These are phyloP conservation scores for Catharus fuscescens DNA, from an alignment of 2,113 vertebrate genomes.

Conservation along the genomic window DNA sequence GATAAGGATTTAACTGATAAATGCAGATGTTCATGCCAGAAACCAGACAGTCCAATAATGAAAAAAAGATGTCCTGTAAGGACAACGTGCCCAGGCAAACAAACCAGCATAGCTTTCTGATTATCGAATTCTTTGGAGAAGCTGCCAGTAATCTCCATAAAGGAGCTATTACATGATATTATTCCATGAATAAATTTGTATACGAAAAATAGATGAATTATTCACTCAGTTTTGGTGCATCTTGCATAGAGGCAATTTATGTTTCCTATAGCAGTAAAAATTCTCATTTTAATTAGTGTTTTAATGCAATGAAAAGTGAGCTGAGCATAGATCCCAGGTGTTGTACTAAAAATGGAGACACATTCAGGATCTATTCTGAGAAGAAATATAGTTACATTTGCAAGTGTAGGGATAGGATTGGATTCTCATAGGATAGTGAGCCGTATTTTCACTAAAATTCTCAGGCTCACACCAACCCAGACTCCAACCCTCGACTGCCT, in stretches of 20 bases:
- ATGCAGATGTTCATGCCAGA: background rate
- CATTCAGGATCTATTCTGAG: background rate
- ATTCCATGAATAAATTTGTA: constrained; percentile 35
- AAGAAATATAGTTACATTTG: background rate
- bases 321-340: constrained; percentile 19
- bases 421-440: background rate
- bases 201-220: constrained; percentile 41
- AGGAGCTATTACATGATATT: constrained; percentile 13
- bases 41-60: background rate
- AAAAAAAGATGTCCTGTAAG: background rate
- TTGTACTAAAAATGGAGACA: constrained; percentile 25
- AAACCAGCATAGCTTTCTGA: background rate
- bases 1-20: background rate
- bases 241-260: background rate
- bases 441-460: background rate
- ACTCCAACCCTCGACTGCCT: background rate
- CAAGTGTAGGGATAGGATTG: background rate
- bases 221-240: constrained; percentile 35
- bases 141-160: background rate
- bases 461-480: background rate
- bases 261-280: background rate
- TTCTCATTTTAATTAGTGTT: constrained; percentile 27
- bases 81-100: background rate
- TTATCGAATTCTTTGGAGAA: background rate
- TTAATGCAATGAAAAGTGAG: constrained; percentile 8